phyloP scores from a whole-genome alignment of 1,140 invertebrate genomes.

The Microplitis mediator region DNA sequence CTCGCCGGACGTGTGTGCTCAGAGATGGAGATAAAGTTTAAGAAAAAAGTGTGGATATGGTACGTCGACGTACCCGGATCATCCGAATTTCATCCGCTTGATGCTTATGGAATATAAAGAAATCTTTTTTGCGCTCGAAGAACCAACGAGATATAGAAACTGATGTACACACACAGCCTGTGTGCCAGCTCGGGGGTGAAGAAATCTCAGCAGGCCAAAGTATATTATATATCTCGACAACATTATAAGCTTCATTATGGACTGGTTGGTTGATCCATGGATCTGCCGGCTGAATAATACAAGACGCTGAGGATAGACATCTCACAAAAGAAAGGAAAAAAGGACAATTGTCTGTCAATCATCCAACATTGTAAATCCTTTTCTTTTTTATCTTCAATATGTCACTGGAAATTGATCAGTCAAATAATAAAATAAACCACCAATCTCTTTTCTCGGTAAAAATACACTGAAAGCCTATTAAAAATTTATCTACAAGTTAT shows the following conservation, averaged over 20 bases:
- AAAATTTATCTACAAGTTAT: not conserved
- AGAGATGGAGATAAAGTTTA: not conserved
- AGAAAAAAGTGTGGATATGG: conserved; percentile 9
- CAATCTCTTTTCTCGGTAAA: no score
- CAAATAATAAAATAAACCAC: conserved; percentile 2
- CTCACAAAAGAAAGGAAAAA: conserved; percentile 9
- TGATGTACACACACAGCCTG: not conserved
- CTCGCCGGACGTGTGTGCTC: not conserved
- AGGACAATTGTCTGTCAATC: conserved; percentile 39
- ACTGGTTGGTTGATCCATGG: conserved; percentile 2
- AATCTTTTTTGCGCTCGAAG: conserved; percentile 16
- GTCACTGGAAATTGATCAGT: conserved; percentile 11
- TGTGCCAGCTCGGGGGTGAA: not conserved
- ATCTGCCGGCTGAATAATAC: conserved; percentile 1
- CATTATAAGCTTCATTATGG: not conserved
- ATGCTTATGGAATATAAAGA: conserved; percentile 20
- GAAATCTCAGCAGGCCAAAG: conserved; percentile 25
- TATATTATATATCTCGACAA: conserved; percentile 13
- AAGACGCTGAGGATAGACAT: not conserved
- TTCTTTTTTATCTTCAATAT: conserved; percentile 10
- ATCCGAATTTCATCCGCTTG: conserved; percentile 28
- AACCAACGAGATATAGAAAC: conserved; percentile 21
- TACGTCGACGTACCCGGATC: conserved; percentile 28
- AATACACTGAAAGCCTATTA: not conserved
- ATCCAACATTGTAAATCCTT: conserved; percentile 16